Percentiles rank a stretch among this genome's conserved stretches.
Evolutionary conservation across 2,888 invertebrate genomes (phyloP).

Genomic region (Prionchulus punctatus): DNA sequence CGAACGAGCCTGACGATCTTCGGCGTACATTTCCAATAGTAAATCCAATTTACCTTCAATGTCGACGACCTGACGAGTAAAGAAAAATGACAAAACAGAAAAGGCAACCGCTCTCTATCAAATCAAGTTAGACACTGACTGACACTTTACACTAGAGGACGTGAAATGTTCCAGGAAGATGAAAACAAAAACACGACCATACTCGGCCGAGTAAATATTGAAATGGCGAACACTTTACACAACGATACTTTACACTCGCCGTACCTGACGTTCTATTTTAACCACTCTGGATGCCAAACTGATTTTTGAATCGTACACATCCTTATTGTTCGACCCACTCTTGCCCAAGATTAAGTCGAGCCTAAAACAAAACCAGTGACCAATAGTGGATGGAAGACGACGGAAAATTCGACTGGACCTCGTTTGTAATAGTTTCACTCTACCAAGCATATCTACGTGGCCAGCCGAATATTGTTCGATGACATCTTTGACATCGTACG

Average conservation of each 20-base stretch:
- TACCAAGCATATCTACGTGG: constrained; percentile 60
- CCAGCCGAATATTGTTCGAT: constrained; percentile 81
- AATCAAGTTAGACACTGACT: too few species aligned
- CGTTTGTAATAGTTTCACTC: constrained; percentile 71
- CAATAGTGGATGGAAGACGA: neutral
- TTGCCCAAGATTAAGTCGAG: constrained; percentile 80
- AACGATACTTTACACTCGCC: too few species aligned
- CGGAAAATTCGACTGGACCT: neutral
- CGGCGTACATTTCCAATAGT: constrained; percentile 72
- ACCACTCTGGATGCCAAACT: constrained; percentile 78
- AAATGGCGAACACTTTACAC: too few species aligned
- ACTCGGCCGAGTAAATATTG: too few species aligned
- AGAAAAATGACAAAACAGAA: too few species aligned
- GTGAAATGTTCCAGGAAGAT: too few species aligned
- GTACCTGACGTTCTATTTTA: constrained; percentile 79
- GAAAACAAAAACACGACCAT: too few species aligned
- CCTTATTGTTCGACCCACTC: constrained; percentile 76
- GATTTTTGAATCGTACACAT: constrained; percentile 80
- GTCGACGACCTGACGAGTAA: constrained; percentile 77
- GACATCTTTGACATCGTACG: constrained; percentile 90
- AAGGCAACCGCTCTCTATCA: too few species aligned
- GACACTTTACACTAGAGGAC: too few species aligned
- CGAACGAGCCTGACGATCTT: too few species aligned
- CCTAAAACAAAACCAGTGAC: constrained; percentile 42
- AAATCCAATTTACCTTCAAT: constrained; percentile 78